phyloP scores from a whole-genome alignment of 2,888 invertebrate species.

The Hartigia nigra region DNA sequence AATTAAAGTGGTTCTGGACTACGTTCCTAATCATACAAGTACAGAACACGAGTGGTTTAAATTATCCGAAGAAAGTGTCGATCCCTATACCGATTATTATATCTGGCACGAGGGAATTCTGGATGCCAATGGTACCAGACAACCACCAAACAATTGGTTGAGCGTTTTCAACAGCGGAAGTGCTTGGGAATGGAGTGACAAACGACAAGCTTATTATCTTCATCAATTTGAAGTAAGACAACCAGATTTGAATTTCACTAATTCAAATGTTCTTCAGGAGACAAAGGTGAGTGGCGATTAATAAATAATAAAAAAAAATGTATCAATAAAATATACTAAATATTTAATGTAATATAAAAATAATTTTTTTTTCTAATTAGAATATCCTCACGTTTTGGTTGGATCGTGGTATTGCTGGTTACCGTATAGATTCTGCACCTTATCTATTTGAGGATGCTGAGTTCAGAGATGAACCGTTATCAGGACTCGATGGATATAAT shows the following conservation, averaged over 20 bases:
- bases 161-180: constrained; percentile 75
- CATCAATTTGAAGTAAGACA: constrained; percentile 14
- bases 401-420: constrained; percentile 85
- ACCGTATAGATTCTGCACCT: constrained; percentile 82
- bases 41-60: constrained; percentile 71
- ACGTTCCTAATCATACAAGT: constrained; percentile 72
- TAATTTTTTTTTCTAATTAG: constrained; percentile 60
- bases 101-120: constrained; percentile 78
- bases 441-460: constrained; percentile 73
- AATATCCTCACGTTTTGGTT: constrained; percentile 82
- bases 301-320: too few species aligned
- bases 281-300: too few species aligned
- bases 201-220: constrained; percentile 15
- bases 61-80: constrained; percentile 66
- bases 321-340: too few species aligned
- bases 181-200: constrained; percentile 75
- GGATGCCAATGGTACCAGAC: constrained; percentile 61
- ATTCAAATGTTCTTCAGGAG: constrained; percentile 9
- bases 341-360: too few species aligned
- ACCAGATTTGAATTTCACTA: constrained; percentile 8
- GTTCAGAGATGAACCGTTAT: constrained; percentile 71
- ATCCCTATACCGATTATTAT: constrained; percentile 79
- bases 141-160: constrained; percentile 83
- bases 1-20: constrained; percentile 72
- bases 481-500: constrained; percentile 62